These are phyloP conservation scores for Cheilosia grossa DNA, from an alignment of 2,888 invertebrate genomes.

Conservation along the genomic window DNA sequence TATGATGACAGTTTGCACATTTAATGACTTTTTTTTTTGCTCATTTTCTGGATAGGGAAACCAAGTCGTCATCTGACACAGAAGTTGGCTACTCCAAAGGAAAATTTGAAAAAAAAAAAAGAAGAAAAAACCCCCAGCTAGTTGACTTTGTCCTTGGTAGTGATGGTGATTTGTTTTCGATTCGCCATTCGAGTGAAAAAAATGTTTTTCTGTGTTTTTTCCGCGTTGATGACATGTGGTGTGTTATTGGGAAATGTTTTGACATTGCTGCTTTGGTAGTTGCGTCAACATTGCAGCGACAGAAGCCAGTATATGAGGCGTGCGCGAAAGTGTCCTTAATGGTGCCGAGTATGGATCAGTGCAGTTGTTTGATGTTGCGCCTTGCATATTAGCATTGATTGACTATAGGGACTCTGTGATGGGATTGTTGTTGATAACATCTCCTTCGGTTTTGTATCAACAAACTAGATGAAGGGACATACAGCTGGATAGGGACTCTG, in stretches of 20 bases:
- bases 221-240: constrained; percentile 35
- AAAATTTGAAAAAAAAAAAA: constrained; percentile 13
- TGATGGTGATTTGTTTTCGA: constrained; percentile 52
- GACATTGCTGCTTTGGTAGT: constrained; percentile 17
- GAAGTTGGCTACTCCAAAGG: constrained; percentile 1
- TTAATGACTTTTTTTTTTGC: constrained; percentile 60
- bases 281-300: constrained; percentile 23
- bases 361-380: too few species aligned
- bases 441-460: too few species aligned
- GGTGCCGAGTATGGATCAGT: too few species aligned
- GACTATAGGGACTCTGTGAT: too few species aligned
- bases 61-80: constrained; percentile 18
- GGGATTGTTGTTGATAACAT: too few species aligned
- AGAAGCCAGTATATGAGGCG: not conserved
- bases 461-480: too few species aligned
- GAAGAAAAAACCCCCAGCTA: constrained; percentile 9
- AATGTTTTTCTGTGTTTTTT: constrained; percentile 1
- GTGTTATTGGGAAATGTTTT: constrained; percentile 35
- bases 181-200: constrained; percentile 45
- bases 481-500: too few species aligned
- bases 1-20: constrained; percentile 69
- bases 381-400: too few species aligned
- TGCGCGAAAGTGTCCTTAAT: too few species aligned
- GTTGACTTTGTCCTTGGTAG: constrained; percentile 45
- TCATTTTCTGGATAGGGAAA: constrained; percentile 7